Evolutionary conservation across 2,888 invertebrate genomes (phyloP).

Genomic region (Lasioglossum villosulum): DNA sequence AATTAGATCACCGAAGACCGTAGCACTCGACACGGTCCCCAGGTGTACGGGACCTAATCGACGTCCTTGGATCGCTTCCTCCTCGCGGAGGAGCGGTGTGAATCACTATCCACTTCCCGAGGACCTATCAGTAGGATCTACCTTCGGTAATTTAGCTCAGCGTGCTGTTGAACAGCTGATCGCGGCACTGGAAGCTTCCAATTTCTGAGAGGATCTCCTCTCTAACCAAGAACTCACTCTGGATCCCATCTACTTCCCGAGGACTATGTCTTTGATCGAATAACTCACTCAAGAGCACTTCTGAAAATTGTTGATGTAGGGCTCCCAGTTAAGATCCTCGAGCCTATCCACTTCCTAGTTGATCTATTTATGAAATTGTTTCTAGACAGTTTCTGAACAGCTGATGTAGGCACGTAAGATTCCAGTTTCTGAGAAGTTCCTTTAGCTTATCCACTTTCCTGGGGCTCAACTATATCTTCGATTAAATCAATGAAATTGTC

Average conservation of each 20-base stretch:
- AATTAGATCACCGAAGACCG: neutral
- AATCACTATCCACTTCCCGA: slow-evolving; percentile 20
- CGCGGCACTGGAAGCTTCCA: neutral
- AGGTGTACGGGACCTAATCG: neutral
- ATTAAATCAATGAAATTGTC: neutral
- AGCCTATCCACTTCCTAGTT: neutral
- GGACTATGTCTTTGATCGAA: neutral
- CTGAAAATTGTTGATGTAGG: neutral
- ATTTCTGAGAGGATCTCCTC: neutral
- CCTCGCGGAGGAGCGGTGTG: slow-evolving; percentile 1
- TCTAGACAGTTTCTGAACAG: neutral
- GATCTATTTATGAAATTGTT: neutral
- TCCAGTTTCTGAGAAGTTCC: neutral
- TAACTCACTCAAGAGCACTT: neutral
- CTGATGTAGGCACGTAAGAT: neutral
- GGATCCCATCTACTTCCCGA: neutral
- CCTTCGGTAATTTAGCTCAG: neutral
- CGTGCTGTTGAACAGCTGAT: neutral
- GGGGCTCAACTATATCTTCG: neutral
- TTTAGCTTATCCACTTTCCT: neutral
- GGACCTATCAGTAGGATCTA: neutral
- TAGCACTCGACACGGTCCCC: slow-evolving; percentile 3
- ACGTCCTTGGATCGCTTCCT: slow-evolving; percentile 33
- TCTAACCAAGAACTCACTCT: neutral
- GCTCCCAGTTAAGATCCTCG: neutral